These are phyloP conservation scores for Ailurus styani DNA, from an alignment of 2,113 vertebrate genomes.

Conservation along the genomic window DNA sequence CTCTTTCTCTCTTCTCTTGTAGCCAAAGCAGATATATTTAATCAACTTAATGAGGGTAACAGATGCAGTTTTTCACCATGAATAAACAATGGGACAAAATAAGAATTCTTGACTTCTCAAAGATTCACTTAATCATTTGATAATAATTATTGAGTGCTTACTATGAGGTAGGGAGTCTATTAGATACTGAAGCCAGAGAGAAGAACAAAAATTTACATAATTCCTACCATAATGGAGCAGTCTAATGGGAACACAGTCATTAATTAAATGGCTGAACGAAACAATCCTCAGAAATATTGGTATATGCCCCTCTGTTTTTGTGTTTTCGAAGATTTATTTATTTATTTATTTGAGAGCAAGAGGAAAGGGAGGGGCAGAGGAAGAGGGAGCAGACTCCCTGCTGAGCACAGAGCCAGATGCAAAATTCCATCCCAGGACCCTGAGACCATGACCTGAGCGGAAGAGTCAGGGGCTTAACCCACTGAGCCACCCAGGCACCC, in stretches of 20 bases:
- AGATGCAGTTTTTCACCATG: neutral
- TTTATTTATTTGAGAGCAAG: neutral
- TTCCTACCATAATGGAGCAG: neutral
- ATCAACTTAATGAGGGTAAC: neutral
- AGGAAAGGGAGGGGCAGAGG: neutral
- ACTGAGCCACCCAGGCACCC: neutral
- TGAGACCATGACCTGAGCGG: neutral
- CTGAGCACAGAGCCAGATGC: neutral
- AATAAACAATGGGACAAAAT: neutral
- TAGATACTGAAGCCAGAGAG: neutral
- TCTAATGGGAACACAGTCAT: neutral
- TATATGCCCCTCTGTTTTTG: neutral
- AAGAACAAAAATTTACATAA: neutral
- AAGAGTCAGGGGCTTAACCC: neutral
- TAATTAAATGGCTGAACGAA: neutral
- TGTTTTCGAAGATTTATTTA: neutral
- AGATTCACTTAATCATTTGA: neutral
- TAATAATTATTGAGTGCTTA: neutral
- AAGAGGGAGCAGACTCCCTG: neutral
- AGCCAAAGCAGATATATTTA: neutral
- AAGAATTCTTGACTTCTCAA: neutral
- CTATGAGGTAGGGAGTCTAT: neutral
- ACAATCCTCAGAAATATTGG: neutral
- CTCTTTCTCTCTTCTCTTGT: neutral
- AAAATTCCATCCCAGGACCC: neutral